Evolutionary conservation across 2,888 invertebrate genomes (phyloP).

Genomic region (Scelioninae gen. 1): DNA sequence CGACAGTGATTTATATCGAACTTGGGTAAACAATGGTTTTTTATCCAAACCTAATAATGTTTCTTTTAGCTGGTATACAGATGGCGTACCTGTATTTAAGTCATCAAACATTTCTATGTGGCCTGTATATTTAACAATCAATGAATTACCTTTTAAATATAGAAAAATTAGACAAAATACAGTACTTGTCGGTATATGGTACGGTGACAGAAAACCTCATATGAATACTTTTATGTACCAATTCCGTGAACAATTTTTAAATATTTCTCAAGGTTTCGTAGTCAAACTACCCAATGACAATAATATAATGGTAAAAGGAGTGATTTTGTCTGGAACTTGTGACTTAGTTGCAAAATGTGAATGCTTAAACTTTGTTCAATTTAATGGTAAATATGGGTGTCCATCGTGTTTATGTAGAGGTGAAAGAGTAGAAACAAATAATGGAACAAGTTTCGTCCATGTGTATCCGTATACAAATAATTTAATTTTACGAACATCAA

Average conservation of each 20-base stretch:
- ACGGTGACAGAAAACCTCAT: not conserved
- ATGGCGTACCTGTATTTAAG: constrained; percentile 28
- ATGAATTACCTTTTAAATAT: constrained; percentile 19
- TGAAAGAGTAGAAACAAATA: constrained; percentile 15
- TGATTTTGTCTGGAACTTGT: constrained; percentile 51
- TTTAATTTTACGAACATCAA: no score
- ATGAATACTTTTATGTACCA: constrained; percentile 4
- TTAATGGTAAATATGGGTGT: constrained; percentile 68
- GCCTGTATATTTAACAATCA: constrained; percentile 31
- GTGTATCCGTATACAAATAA: no score
- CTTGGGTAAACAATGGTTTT: not conserved
- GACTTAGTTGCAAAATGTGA: constrained; percentile 67
- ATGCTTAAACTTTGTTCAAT: constrained; percentile 65
- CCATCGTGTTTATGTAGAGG: constrained; percentile 57
- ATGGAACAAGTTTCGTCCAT: no score
- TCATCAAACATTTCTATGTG: constrained; percentile 9
- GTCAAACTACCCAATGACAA: constrained; percentile 24
- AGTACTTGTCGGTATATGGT: constrained; percentile 1
- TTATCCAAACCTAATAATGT: not conserved
- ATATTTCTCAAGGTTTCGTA: constrained; percentile 9
- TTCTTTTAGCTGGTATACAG: not conserved
- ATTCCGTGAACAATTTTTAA: constrained; percentile 4
- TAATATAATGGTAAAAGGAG: constrained; percentile 36
- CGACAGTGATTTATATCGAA: constrained; percentile 17
- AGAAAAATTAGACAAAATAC: constrained; percentile 1